phyloP scores from a whole-genome alignment of 2,113 vertebrate genomes.

The Urocolius indicus region DNA sequence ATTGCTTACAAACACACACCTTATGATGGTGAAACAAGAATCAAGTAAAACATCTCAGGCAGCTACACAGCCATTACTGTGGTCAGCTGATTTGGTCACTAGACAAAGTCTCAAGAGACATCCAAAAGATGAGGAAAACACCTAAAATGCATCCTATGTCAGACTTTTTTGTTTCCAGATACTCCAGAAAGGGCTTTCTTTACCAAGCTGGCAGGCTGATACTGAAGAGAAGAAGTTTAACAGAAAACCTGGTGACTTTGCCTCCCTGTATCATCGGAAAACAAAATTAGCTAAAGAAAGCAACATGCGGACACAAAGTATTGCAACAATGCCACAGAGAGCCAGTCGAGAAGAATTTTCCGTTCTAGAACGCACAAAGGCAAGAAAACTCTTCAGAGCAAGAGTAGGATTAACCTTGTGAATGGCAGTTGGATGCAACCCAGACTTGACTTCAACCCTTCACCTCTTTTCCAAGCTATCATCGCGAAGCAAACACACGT shows the following conservation, averaged over 20 bases:
- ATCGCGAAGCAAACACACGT: rapidly evolving
- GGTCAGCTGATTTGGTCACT: neutral
- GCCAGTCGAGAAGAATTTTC: rapidly evolving
- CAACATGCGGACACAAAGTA: neutral
- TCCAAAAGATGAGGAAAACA: neutral
- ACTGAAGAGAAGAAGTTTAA: neutral
- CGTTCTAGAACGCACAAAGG: neutral
- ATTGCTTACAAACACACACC: neutral
- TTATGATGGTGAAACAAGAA: neutral
- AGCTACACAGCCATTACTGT: neutral
- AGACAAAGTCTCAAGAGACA: neutral
- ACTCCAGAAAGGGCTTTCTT: neutral
- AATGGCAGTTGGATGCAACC: neutral
- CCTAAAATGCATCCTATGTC: neutral
- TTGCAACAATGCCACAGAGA: neutral
- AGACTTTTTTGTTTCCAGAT: neutral
- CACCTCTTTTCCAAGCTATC: neutral
- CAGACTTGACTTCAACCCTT: neutral
- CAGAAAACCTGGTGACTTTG: neutral
- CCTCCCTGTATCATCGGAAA: neutral
- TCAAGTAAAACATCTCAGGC: neutral
- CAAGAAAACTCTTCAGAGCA: neutral
- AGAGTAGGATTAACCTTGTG: neutral
- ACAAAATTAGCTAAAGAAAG: neutral
- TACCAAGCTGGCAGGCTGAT: neutral